Evolutionary conservation across 2,888 invertebrate genomes (phyloP).

Genomic region (Eupithecia abbreviata): DNA sequence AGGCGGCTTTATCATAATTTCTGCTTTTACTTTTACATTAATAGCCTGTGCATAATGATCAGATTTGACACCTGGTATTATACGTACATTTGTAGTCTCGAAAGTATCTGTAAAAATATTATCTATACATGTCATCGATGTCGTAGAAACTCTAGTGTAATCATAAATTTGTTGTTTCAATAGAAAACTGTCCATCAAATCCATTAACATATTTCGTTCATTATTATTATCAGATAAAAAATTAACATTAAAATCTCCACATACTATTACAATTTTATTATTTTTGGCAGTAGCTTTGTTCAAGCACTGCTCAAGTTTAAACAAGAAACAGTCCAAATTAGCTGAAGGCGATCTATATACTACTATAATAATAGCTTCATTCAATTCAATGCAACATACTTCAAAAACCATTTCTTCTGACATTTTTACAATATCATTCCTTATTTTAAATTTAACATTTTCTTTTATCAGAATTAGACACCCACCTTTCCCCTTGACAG

Average conservation of each 20-base stretch:
- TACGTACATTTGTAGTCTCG: not conserved
- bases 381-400: too few relatives aligned
- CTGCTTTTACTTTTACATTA: not conserved
- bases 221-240: not conserved
- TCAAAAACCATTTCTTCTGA: slow-evolving; percentile 8
- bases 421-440: not conserved
- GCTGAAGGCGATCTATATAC: too few relatives aligned
- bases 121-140: slow-evolving; percentile 8
- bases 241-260: not conserved
- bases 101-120: not conserved
- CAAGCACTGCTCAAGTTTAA: slow-evolving; percentile 1
- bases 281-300: not conserved
- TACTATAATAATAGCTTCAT: too few relatives aligned
- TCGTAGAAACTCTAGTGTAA: not conserved
- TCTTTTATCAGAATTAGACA: slow-evolving; percentile 1
- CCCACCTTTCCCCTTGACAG: too few relatives aligned
- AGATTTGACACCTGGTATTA: slow-evolving; percentile 1
- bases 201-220: not conserved
- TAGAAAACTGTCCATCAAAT: not conserved
- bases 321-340: not conserved
- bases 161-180: not conserved
- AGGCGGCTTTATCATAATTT: not conserved
- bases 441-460: not conserved
- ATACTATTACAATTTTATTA: too few relatives aligned
- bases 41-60: not conserved